phyloP scores from a whole-genome alignment of 2,113 vertebrate genomes.

The Sebastes schlegelii region DNA sequence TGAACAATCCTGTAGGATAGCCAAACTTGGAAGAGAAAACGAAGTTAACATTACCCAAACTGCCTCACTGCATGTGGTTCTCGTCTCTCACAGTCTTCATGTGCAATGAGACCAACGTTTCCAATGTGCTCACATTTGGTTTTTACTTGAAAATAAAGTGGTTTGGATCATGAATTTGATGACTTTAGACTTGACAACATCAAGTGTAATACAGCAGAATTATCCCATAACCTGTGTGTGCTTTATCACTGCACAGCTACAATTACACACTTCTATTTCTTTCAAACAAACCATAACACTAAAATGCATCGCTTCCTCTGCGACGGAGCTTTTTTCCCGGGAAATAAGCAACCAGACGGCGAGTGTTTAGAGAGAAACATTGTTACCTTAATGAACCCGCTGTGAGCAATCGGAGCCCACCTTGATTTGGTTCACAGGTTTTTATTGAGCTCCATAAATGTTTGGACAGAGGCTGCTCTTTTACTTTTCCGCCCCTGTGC shows the following conservation, averaged over 20 bases:
- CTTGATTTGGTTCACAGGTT: slow-evolving; percentile 26
- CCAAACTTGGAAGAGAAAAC: neutral
- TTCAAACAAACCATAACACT: slow-evolving; percentile 7
- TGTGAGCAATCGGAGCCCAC: slow-evolving; percentile 30
- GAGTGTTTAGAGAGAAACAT: neutral
- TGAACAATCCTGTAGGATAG: neutral
- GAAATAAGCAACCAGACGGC: neutral
- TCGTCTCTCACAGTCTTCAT: neutral
- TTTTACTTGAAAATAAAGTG: neutral
- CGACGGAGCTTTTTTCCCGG: neutral
- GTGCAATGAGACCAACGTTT: neutral
- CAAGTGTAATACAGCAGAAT: neutral
- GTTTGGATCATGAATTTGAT: neutral
- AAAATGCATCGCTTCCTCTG: neutral
- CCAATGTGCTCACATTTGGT: neutral
- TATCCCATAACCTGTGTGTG: neutral
- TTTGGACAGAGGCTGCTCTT: slow-evolving; percentile 34
- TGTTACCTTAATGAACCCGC: slow-evolving; percentile 48
- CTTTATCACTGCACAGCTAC: neutral
- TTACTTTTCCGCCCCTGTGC: neutral
- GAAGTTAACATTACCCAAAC: neutral
- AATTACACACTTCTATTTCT: neutral
- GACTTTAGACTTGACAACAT: neutral
- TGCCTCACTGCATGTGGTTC: neutral
- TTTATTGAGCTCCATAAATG: slow-evolving; percentile 46